Conservation (phyloP, 2,797 vertebrate species). For the Crotalus adamanteus region DNA sequence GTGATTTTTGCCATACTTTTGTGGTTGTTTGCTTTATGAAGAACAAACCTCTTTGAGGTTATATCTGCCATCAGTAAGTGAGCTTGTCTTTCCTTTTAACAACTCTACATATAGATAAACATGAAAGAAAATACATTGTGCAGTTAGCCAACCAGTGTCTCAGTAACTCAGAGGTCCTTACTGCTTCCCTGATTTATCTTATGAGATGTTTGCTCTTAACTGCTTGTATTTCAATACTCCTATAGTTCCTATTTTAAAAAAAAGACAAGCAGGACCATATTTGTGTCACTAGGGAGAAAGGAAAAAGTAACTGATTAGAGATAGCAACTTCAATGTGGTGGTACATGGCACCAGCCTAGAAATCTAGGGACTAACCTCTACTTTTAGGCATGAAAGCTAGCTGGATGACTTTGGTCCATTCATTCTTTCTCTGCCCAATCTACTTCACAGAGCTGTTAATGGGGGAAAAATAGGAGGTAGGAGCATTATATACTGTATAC, state of each 20-base stretch:
- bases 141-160: neutral
- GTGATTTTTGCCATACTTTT: neutral
- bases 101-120: neutral
- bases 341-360: neutral
- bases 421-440: neutral
- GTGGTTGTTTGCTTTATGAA: neutral
- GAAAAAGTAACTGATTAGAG: neutral
- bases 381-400: neutral
- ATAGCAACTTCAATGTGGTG: neutral
- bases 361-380: neutral
- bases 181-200: slow-evolving; percentile 2
- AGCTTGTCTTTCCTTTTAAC: neutral
- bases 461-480: neutral
- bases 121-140: neutral
- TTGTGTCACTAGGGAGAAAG: neutral
- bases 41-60: neutral
- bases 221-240: neutral
- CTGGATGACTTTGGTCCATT: neutral
- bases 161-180: neutral
- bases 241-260: neutral
- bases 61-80: neutral
- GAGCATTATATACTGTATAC: neutral
- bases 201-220: neutral
- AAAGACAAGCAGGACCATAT: neutral
- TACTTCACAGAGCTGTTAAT: neutral